Base-by-base conservation (phyloP, 53 echinoderm and acorn worm genomes). In the Hippasteria phrygiana region DNA sequence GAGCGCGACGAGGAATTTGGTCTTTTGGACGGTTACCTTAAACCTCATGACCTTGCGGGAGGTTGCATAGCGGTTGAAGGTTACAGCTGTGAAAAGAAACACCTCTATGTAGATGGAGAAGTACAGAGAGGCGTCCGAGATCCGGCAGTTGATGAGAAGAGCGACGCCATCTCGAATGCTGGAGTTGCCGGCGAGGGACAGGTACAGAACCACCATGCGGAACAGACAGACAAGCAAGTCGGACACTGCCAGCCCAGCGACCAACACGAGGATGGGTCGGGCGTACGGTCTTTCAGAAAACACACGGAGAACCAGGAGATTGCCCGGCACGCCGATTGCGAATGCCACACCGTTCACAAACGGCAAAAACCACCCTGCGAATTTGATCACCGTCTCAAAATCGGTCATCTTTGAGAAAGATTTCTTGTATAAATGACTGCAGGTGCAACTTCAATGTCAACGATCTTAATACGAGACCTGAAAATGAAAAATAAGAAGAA, bases 251-350 rank as follows among this genome's bases (percentile, higher is more conserved):
- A 75, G 48, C 0, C 75, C 75, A 0, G 16, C 22, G 50, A 75
- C 14, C 53, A 75, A 75, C 38, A 46, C 53, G 50, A 47, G 75
- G 46, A 50, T 17, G 27, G 51, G 50, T 13, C 27, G 47, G 28
- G 13, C 48, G 17, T 47, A 39, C 6, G 46, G 48, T 12, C 75
- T 24, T 12, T 3, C 46, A 50, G 75, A 47, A 28, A 75, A 75
- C 3, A 75, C 53, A 12, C 33, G 43, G 50, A 75, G 32, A 17
- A 75, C 75, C 13, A 75, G 14, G 31, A 28, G 46, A 50, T 75
- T 55, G 28, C 75, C 75, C 10, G 75, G 55, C 6, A 54, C 38
- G 20, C 77, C 77, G 35, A 77, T 77, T 77, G 37, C 77, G 55
- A 55, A 77, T 5, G 55, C 11, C 35, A 55, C 7, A 32, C 77